Base-by-base conservation (phyloP, 1,140 invertebrate species). In the Drosophila bocki region DNA sequence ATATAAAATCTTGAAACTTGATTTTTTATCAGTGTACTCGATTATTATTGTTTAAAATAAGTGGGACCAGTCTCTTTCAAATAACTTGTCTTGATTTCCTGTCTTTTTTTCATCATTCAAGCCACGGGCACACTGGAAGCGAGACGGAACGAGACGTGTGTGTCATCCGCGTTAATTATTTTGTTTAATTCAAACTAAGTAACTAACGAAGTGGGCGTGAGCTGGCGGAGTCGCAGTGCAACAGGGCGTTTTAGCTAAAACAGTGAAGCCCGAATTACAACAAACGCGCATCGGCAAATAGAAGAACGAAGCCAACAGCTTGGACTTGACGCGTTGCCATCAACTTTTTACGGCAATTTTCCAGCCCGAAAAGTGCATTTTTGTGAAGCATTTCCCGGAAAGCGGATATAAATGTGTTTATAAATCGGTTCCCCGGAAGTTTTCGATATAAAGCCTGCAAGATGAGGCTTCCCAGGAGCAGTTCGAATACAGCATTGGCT, bases 151-250 rank as follows among this genome's bases (percentile, higher is more conserved):
- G 62, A 50, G 77, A 58, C 57, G 69, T 68, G 80, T 84, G 82
- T 84, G 82, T 84, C 82, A 84, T 84, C 82, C 72, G 81, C 62
- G 67, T 78, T 84, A 86, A 84, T 84, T 84, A 65, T 85, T 85
- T 85, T 80, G 77, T 57, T 17, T 81, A 81, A 85, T 81, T 81
- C 60, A 44, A 83, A 85, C n/a, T n/a, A n/a, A n/a, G n/a, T n/a
- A n/a, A n/a, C 68, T 62, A 32, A 17, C 29, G 13, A 75, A 59
- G 48, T 62, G 82, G 77, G 77, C 71, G 78, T 58, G 70, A 61
- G 42, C 59, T 45, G 70, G 11, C 15, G 45, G 17, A 62, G 29
- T 29, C 44, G 22, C 8, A 29, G 32, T 41, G 33, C 45, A 78
- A 75, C 44, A 53, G 41, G 56, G 26, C 32, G 11, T 35, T 33